Evolutionary conservation across 2,888 invertebrate species (phyloP), one percentile per base, ranked within the genome.

Genomic region (Caradrina kadenii): DNA sequence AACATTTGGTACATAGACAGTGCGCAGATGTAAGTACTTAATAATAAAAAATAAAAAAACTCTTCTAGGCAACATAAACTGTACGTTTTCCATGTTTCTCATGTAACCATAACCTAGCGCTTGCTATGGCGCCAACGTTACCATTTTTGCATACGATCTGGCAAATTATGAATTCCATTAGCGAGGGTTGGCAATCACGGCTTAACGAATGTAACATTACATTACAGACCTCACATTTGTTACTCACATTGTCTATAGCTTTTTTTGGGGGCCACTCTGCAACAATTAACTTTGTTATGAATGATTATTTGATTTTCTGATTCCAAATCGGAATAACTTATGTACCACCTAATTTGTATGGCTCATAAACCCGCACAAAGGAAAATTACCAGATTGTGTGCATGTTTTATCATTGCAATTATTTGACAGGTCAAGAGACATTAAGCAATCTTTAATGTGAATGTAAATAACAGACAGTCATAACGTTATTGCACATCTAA

Each of bases 91-190:
- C 2, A 56, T 63, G 21, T 54, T 59, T 72, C 15, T 48, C 19
- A 48, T 45, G 49, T 21, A 50, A 49, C 8, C 19, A 22, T 61
- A 42, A 45, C 55, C 10, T n/a, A 48, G 60, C 13, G 19, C 19
- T 19, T 49, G 21, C 11, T 19, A 22, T 54, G 52, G 15, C 19
- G 31, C 48, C 26, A 59, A 56, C 48, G 45, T 65, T 48, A 63
- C 64, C 73, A 76, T 82, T 86, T 86, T 85, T 81, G 82, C 82
- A 84, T 85, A 77, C 83, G 77, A 85, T 84, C 82, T 64, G 68
- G 73, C 79, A 84, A 87, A 88, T 87, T 84, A 87, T 82, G 86
- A 88, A 87, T 87, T 85, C 80, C 73, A 84, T 88, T 84, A 87
- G 70, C 71, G 10, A 50, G 63, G 76, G 67, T 54, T 63, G 74